A percentile compares a stretch with the other conserved stretches of the same genome.
These are phyloP conservation scores for Apis laboriosa DNA, from an alignment of 1,140 invertebrate species.

Conservation along the genomic window DNA sequence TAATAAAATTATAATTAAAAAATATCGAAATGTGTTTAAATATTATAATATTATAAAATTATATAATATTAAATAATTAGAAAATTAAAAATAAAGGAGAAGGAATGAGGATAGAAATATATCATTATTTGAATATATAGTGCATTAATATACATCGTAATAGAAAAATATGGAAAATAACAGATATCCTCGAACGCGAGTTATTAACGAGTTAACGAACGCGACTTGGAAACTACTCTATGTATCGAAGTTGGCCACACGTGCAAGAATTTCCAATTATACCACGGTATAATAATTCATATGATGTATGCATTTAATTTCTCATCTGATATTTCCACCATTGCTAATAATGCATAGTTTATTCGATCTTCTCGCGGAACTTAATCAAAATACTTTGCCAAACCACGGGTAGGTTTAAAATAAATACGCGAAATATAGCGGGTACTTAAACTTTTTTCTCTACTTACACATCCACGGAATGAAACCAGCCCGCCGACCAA, in stretches of 20 bases:
- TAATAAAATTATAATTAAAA: too few species aligned
- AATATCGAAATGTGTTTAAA: too few species aligned
- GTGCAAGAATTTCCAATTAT: constrained; percentile 1
- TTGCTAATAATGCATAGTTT: neutral
- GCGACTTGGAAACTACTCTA: neutral
- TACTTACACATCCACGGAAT: neutral
- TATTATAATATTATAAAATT: too few species aligned
- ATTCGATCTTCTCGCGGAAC: neutral
- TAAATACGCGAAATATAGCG: neutral
- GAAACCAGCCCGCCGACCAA: neutral
- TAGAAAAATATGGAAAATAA: neutral
- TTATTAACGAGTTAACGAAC: constrained; percentile 7
- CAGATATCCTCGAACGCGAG: neutral
- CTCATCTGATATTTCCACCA: neutral
- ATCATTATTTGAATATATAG: neutral
- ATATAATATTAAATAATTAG: too few species aligned
- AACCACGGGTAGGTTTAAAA: neutral
- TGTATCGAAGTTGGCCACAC: neutral
- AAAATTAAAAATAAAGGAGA: too few species aligned
- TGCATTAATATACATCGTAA: neutral
- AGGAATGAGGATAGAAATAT: neutral
- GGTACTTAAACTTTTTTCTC: neutral
- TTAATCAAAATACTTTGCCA: neutral
- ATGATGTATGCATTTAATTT: neutral
- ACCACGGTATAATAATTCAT: neutral